A percentile compares a stretch with the other conserved stretches of the same genome.
Conservation (phyloP, 1,140 invertebrate species). For the Triops cancriformis region DNA sequence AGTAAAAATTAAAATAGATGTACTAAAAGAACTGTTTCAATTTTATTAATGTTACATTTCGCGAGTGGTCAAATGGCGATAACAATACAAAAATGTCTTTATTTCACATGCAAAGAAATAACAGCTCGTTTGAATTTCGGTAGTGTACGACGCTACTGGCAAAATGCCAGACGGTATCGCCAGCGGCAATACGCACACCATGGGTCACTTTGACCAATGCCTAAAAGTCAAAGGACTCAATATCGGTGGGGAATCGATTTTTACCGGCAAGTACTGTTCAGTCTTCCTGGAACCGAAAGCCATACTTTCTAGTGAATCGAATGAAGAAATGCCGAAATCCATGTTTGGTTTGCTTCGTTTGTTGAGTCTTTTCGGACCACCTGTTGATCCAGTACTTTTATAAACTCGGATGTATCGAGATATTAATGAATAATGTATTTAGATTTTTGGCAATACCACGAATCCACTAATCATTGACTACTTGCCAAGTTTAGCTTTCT, state of each 20-base stretch:
- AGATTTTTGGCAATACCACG: neutral
- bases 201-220: slow-evolving; percentile 25
- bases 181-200: slow-evolving; percentile 12
- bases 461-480: neutral
- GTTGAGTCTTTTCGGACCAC: neutral
- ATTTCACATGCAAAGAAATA: too few species aligned
- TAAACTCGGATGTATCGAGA: too few species aligned
- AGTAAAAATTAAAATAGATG: too few species aligned
- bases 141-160: slow-evolving; percentile 15
- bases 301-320: neutral
- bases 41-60: too few species aligned
- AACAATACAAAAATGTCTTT: too few species aligned
- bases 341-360: neutral
- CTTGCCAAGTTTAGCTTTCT: slow-evolving; percentile 25
- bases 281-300: neutral
- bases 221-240: neutral
- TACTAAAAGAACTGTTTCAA: too few species aligned
- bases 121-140: too few species aligned
- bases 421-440: neutral
- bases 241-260: neutral
- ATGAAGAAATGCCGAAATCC: neutral
- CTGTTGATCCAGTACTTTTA: neutral
- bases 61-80: too few species aligned
- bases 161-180: slow-evolving; percentile 14
- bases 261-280: slow-evolving; percentile 17